These are phyloP conservation scores for Psylliodes chrysocephalus DNA, from an alignment of 2,888 invertebrate species.

Conservation along the genomic window DNA sequence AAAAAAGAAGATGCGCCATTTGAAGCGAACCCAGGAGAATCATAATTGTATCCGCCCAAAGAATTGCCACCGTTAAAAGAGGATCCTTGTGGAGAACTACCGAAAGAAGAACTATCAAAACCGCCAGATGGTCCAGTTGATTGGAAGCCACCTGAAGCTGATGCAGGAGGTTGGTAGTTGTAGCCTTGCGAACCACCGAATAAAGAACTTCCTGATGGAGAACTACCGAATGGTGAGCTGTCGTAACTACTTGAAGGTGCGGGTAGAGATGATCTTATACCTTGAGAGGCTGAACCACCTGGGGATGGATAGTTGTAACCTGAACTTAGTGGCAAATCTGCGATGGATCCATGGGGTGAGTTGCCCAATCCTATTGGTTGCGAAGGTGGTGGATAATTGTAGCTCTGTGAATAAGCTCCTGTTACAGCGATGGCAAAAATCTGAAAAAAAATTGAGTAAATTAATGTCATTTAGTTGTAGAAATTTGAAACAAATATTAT, in stretches of 20 bases:
- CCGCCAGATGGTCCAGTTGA: not conserved
- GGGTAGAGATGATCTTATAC: not conserved
- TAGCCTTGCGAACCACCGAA: not conserved
- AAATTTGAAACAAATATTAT: too few species aligned
- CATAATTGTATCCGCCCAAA: not conserved
- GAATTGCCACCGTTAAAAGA: not conserved
- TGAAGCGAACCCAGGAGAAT: not conserved
- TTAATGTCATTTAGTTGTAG: too few species aligned
- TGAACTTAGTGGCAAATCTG: not conserved
- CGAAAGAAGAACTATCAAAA: not conserved
- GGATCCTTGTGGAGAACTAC: not conserved
- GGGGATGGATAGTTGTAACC: not conserved
- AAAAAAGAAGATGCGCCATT: not conserved
- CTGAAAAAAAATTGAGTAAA: not conserved
- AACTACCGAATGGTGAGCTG: not conserved
- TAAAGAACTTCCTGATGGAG: not conserved
- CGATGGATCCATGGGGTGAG: not conserved
- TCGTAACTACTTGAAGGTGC: not conserved
- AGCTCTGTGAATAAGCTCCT: conserved; percentile 2
- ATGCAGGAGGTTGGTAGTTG: not conserved
- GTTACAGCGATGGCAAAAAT: not conserved
- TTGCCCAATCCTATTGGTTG: not conserved
- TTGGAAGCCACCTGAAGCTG: too few species aligned
- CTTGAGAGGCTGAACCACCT: not conserved
- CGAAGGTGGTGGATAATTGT: not conserved